Percentiles rank a stretch among this genome's conserved stretches.
phyloP scores from a whole-genome alignment of 2,113 vertebrate genomes.

The Tretioscincus oriximinensis region DNA sequence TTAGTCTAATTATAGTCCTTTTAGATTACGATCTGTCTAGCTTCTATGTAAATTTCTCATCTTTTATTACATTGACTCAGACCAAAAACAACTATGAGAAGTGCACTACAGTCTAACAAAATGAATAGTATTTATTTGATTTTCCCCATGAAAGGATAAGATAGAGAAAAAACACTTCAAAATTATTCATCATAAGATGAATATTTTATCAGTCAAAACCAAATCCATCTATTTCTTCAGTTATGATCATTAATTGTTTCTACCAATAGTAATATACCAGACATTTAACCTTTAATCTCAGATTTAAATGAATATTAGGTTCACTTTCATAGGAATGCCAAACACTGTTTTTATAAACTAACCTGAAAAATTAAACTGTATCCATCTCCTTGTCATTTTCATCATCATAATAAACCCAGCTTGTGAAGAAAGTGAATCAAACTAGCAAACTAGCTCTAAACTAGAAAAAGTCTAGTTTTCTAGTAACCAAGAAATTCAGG shows the following conservation, averaged over 20 bases:
- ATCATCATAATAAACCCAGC: constrained; percentile 17
- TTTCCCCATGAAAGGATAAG: neutral
- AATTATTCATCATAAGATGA: neutral
- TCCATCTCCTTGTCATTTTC: neutral
- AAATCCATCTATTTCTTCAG: neutral
- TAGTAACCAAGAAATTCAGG: neutral
- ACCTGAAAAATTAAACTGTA: neutral
- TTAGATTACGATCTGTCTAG: neutral
- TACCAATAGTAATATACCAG: neutral
- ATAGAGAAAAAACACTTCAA: neutral
- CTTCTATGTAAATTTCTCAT: neutral
- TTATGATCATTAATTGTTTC: neutral
- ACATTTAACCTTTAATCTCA: neutral
- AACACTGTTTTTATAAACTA: too few species aligned
- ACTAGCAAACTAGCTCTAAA: neutral
- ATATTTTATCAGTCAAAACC: neutral
- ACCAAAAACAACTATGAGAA: neutral
- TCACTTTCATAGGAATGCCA: neutral
- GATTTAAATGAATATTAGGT: neutral
- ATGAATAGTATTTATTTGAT: neutral
- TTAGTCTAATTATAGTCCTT: constrained; percentile 8
- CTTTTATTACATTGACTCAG: neutral
- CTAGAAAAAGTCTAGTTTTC: neutral
- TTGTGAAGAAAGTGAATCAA: neutral
- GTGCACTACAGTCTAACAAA: neutral